Base-by-base conservation (phyloP, 2,888 invertebrate genomes). In the Abrostola tripartita region DNA sequence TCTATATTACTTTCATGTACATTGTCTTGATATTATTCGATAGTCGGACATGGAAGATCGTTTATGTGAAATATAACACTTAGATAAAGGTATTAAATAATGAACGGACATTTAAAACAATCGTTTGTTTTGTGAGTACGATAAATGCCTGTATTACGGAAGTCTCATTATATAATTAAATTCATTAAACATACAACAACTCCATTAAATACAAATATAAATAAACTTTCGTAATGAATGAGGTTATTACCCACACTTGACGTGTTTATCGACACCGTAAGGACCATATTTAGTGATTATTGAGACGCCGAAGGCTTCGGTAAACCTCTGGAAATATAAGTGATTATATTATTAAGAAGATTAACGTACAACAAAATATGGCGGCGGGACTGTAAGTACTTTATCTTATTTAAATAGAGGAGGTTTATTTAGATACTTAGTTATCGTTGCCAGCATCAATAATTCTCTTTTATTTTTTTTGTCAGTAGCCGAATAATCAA, bases 381-480 rank as follows among this genome's bases (percentile, higher is more conserved):
- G 79, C 81, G 5, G 80, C 81, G n/a, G 88, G 88, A 55, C 63
- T 88, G 88, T 88, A 67, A 89, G 88, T 88, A 78, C 36, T 40
- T 47, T 65, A 57, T 41, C 14, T 7, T n/a, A 44, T 35, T 37
- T 14, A n/a, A n/a, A n/a, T n/a, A n/a, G 7, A 24, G 35, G 11
- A 37, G 9, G 7, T 51, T n/a, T n/a, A n/a, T n/a, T n/a, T n/a
- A n/a, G n/a, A n/a, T n/a, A n/a, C n/a, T n/a, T n/a, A 4, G 41
- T 4, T 24, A 24, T 1, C 24, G 24, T 24, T 2, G 24, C 24
- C 24, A 2, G 24, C 24, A 24, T 1, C 24, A 24, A 24, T 24
- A n/a, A n/a, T n/a, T n/a, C n/a, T 24, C 24, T 24, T 24, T 24
- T 4, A 24, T 24, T 24, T 24, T 2, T 24, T 24, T 24, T 24